These are phyloP conservation scores for Diorhabda sublineata DNA, from an alignment of 1,140 invertebrate genomes.

Conservation along the genomic window DNA sequence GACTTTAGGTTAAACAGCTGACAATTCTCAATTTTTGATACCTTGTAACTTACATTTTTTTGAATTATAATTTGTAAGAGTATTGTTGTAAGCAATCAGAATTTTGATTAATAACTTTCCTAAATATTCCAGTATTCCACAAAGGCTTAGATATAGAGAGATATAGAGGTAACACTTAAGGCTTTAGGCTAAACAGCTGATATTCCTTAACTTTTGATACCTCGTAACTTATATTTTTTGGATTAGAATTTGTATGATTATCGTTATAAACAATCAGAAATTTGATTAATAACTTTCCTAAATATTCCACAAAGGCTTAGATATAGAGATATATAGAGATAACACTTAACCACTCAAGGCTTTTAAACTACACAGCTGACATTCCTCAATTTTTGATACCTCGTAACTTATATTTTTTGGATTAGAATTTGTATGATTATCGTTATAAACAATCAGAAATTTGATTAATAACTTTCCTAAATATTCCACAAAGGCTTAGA, in stretches of 20 bases:
- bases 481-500: no score
- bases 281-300: conserved; percentile 30
- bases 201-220: background rate
- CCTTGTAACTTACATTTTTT: background rate
- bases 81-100: background rate
- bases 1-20: no score
- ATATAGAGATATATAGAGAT: conserved; percentile 50
- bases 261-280: no score
- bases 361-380: no score
- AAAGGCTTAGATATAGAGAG: conserved; percentile 55
- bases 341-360: no score
- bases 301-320: conserved; percentile 57
- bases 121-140: conserved; percentile 58
- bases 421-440: no score
- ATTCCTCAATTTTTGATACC: background rate
- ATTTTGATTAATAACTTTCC: background rate
- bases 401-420: background rate
- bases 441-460: no score
- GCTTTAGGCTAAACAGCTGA: no score
- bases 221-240: background rate
- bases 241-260: background rate
- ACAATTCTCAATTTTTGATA: background rate
- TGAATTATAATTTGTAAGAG: background rate
- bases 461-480: no score
- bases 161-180: conserved; percentile 36